Evolutionary conservation across 2,888 invertebrate genomes (phyloP), one percentile per base, ranked within the genome.

Genomic region (Drosophila subquinaria): DNA sequence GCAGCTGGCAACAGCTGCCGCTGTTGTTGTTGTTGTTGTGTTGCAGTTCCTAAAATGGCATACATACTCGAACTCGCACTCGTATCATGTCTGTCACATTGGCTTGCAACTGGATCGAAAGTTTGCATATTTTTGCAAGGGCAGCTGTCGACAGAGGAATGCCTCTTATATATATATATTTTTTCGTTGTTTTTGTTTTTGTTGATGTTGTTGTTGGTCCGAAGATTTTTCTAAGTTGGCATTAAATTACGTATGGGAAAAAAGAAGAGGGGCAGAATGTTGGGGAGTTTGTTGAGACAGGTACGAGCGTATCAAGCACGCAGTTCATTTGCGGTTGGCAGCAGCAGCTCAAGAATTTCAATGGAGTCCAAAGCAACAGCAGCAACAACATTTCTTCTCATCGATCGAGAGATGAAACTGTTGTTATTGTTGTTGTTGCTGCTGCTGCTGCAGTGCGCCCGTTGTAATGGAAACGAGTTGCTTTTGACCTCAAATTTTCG

Each of bases 31-130:
- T 52, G 65, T 13, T 47, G 47, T 17, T 30, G 59, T 51, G 65
- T 15, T 60, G 66, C 35, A 52, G 20, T 64, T 64, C 51, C 64
- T 42, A 77, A 88, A 82, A 88, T 88, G 81, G 86, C 82, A 88
- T 82, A 85, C 27, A 45, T 45, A 51, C 35, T 36, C 36, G 5
- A 36, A n/a, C 36, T n/a, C 47, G 30, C 4, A 48, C n/a, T 88
- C 83, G 88, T 82, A 82, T 85, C 73, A 62, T 72, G 81, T 81
- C 77, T 80, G 77, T 77, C 88, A 79, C 73, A 60, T 67, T 63
- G 84, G 66, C 73, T 74, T 86, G 84, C 87, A 82, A 82, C 88
- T 82, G 88, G 80, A 82, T 88, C 85, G 82, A 82, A 82, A 80
- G 77, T 77, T 77, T 77, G 81, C 81, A 77, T 77, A 80, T 77